phyloP scores from a whole-genome alignment of 2,797 vertebrate species.

The Orientallactaga sibirica region DNA sequence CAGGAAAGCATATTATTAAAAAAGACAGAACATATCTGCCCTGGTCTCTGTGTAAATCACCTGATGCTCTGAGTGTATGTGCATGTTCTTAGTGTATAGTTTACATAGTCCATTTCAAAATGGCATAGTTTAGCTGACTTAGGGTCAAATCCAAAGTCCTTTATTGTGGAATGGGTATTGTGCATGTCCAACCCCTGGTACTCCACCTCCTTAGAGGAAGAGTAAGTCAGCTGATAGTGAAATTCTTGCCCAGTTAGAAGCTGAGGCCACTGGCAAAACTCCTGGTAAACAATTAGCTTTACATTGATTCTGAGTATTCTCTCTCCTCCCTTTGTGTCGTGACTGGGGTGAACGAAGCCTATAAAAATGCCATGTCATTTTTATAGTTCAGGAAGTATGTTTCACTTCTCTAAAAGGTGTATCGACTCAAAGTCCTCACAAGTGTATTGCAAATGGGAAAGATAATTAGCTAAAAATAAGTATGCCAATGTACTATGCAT shows the following conservation, averaged over 20 bases:
- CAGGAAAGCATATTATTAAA: conserved; percentile 42
- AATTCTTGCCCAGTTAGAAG: conserved; percentile 55
- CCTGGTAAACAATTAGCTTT: not conserved
- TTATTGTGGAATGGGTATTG: not conserved
- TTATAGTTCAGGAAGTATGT: conserved; percentile 51
- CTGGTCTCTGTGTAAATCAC: conserved; percentile 59
- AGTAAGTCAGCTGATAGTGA: not conserved
- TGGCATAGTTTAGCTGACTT: not conserved
- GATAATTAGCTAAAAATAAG: conserved; percentile 77
- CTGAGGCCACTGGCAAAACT: not conserved
- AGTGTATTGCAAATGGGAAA: conserved; percentile 68
- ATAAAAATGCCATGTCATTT: conserved; percentile 36
- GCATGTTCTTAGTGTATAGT: not conserved
- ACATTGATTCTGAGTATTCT: not conserved
- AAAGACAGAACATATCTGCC: conserved; percentile 49
- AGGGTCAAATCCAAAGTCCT: conserved; percentile 23
- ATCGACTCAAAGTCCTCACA: conserved; percentile 64
- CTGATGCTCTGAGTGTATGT: conserved; percentile 38
- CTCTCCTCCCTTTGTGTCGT: not conserved
- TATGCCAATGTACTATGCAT: conserved; percentile 76
- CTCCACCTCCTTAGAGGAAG: not conserved
- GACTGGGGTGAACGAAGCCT: not conserved
- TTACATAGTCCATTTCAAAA: too few relatives aligned
- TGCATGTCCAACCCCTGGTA: not conserved
- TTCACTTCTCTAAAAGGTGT: conserved; percentile 59